Base-by-base conservation (phyloP, 2,797 vertebrate genomes). In the Cephalopachus bancanus region DNA sequence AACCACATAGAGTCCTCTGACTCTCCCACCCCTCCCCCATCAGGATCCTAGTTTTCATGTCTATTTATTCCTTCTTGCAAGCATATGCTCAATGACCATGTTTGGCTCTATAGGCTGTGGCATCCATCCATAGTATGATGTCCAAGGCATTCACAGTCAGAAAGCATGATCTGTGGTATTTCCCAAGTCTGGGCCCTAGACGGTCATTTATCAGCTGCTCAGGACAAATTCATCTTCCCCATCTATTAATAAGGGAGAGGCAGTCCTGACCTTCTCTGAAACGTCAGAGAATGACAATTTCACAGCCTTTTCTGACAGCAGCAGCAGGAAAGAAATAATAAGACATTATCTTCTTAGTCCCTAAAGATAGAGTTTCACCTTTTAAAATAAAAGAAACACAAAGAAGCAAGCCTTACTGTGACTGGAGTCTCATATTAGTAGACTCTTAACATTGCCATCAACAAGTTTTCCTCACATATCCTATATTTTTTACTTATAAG, bases 271-370 rank as follows among this genome's bases (percentile, higher is more conserved):
- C 22, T 26, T 88, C 69, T 93, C 16, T 65, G 57, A 95, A 91
- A 90, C 71, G 87, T 64, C 51, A 87, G 26, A 93, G 26, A 78
- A 33, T 62, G 28, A 83, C 55, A 33, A 84, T 65, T 91, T 81
- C 83, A 92, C 4, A 97, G 62, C 1, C 33, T 94, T 84, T 88
- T 69, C 89, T 90, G 51, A 84, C 3, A 84, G 16, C 11, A 92
- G 79, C 94, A 90, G 44, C 67, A 95, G 15, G 5, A 28, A 64
- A 60, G 49, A 87, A 94, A 95, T 67, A 76, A 84, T 5, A 95
- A 89, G 12, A 62, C 8, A 59, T 30, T 60, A 28, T 59, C 28
- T 85, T 91, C 84, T 64, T 55, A 72, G 37, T 85, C 55, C 22
- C 55, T 79, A 57, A 75, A 89, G 59, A 20, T 62, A 65, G 2